Conservation (phyloP, 2,888 invertebrate genomes). For the Itoplectis maculator region DNA sequence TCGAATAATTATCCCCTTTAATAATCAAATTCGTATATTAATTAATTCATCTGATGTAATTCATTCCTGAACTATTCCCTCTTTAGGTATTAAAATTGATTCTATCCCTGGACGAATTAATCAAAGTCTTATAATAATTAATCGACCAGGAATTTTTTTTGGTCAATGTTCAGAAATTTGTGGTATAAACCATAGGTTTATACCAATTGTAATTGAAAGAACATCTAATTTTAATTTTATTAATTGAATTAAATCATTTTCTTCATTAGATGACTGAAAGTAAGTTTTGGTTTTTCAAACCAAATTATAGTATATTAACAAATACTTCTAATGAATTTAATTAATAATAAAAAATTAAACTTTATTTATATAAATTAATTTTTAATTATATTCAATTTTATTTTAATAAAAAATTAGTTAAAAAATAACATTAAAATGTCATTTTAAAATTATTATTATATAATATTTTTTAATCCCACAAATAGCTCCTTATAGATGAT, state of each 20-base stretch:
- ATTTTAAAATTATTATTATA: slow-evolving; percentile 68
- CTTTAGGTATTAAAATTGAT: slow-evolving; percentile 87
- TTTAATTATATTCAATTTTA: too few relatives aligned
- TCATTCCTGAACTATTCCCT: slow-evolving; percentile 88
- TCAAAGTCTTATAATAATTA: slow-evolving; percentile 87
- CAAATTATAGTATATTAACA: too few relatives aligned
- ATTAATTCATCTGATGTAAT: slow-evolving; percentile 88
- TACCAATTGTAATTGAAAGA: slow-evolving; percentile 90
- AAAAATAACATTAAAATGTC: slow-evolving; percentile 80
- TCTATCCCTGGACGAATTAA: slow-evolving; percentile 89
- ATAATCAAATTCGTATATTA: slow-evolving; percentile 88
- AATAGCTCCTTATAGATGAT: slow-evolving; percentile 88
- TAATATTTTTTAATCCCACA: slow-evolving; percentile 89
- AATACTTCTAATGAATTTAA: slow-evolving; percentile 88
- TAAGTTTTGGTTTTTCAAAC: too few relatives aligned
- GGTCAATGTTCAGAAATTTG: slow-evolving; percentile 94
- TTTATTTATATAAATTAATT: too few relatives aligned
- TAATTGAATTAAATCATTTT: slow-evolving; percentile 78
- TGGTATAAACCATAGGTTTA: slow-evolving; percentile 92
- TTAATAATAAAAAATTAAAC: too few relatives aligned
- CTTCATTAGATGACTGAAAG: slow-evolving; percentile 89
- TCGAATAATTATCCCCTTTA: slow-evolving; percentile 86
- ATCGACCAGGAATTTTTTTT: slow-evolving; percentile 88
- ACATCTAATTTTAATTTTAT: slow-evolving; percentile 83
- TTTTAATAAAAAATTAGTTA: slow-evolving; percentile 86